Percentiles rank a stretch among this genome's conserved stretches.
These are phyloP conservation scores for Copsychus sechellarum DNA, from an alignment of 2,113 vertebrate genomes.

Conservation along the genomic window DNA sequence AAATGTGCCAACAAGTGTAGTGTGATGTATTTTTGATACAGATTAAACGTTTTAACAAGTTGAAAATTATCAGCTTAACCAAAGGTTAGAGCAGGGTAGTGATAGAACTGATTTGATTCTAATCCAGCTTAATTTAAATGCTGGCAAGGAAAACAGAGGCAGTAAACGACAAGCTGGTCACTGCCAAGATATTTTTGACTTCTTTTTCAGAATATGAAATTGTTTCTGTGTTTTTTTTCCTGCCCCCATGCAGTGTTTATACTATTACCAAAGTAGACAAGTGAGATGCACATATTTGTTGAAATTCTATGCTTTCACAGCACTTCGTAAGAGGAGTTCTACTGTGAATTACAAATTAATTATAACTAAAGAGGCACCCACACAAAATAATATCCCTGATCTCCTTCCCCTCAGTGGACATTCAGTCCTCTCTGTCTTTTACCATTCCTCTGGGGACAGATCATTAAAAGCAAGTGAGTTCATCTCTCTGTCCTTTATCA, in stretches of 20 bases:
- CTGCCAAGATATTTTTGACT: slow-evolving; percentile 67
- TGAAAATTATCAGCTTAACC: slow-evolving; percentile 52
- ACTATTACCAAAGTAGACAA: neutral
- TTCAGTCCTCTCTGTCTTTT: neutral
- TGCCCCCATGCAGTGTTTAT: neutral
- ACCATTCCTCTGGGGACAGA: neutral
- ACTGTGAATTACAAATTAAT: neutral
- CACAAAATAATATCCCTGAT: neutral
- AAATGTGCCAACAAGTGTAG: neutral
- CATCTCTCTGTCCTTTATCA: neutral
- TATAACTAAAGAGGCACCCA: neutral
- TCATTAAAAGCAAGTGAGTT: neutral
- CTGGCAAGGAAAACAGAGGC: slow-evolving; percentile 52
- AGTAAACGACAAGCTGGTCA: slow-evolving; percentile 39
- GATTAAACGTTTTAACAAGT: slow-evolving; percentile 51
- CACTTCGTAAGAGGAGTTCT: neutral
- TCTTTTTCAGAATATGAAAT: slow-evolving; percentile 23
- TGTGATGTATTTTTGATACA: slow-evolving; percentile 26
- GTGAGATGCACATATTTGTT: neutral
- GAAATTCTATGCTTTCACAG: neutral
- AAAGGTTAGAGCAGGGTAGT: slow-evolving; percentile 45
- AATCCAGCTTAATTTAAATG: slow-evolving; percentile 68
- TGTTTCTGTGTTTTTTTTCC: neutral
- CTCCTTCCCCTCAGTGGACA: neutral
- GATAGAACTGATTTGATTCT: slow-evolving; percentile 57